Evolutionary conservation across 1,140 invertebrate genomes (phyloP).

Genomic region (Epicauta chinensis): DNA sequence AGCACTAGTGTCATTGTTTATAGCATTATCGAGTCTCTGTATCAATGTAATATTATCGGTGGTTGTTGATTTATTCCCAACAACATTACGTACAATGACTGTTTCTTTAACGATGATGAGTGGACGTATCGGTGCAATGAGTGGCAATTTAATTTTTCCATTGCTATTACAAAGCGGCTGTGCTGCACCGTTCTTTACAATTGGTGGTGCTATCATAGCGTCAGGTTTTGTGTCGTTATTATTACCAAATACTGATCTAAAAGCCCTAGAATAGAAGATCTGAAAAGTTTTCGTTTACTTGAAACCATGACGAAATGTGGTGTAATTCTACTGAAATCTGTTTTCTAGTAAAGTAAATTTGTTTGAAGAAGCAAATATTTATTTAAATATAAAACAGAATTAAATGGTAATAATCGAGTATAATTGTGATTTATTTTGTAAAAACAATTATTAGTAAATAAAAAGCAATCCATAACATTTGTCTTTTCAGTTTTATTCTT

Average conservation of each 20-base stretch:
- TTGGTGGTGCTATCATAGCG: conserved; percentile 18
- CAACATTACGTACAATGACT: conserved; percentile 34
- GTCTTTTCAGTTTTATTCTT: no score
- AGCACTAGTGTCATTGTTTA: conserved; percentile 22
- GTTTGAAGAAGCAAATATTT: no score
- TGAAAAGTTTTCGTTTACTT: no score
- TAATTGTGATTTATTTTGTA: no score
- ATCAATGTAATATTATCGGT: conserved; percentile 30
- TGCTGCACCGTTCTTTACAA: conserved; percentile 31
- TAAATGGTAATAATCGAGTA: no score
- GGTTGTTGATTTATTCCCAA: conserved; percentile 37
- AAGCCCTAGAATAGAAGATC: no score
- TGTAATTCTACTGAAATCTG: no score
- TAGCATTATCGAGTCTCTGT: conserved; percentile 24
- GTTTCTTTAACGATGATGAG: conserved; percentile 30
- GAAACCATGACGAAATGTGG: no score
- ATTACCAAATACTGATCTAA: conserved; percentile 20
- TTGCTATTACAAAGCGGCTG: conserved; percentile 31
- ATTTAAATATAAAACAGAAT: no score
- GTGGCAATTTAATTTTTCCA: conserved; percentile 36
- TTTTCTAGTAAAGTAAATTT: no score
- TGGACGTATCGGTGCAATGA: conserved; percentile 30
- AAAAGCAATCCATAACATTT: no score
- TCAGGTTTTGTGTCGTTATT: conserved; percentile 3
- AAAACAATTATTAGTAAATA: no score